Percentiles rank a stretch among this genome's conserved stretches.
phyloP scores from a whole-genome alignment of 2,888 invertebrate species.

The Drosophila leonis region DNA sequence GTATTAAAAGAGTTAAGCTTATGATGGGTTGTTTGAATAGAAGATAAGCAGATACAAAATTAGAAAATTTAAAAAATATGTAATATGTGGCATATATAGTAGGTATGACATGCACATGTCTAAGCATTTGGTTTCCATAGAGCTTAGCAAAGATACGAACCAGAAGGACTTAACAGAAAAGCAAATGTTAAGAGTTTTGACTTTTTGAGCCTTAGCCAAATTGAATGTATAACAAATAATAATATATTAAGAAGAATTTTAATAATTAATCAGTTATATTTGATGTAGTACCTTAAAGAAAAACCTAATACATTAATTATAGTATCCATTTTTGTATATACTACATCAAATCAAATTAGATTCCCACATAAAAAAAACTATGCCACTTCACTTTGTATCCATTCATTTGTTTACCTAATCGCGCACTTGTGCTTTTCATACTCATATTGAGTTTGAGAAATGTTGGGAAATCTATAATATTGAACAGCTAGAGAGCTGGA shows the following conservation, averaged over 20 bases:
- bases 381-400: not conserved
- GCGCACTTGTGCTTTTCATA: not conserved
- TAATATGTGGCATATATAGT: not conserved
- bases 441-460: slow-evolving; percentile 4
- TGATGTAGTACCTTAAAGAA: not conserved
- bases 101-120: not conserved
- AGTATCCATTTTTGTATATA: too few species aligned
- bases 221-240: not conserved
- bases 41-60: not conserved
- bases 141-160: not conserved
- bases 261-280: not conserved
- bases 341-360: not conserved
- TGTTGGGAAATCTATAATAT: slow-evolving; percentile 27
- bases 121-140: not conserved
- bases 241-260: not conserved
- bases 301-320: not conserved
- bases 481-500: slow-evolving; percentile 2
- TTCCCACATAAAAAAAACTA: slow-evolving; percentile 1
- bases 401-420: slow-evolving; percentile 10
- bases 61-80: too few species aligned
- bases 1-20: not conserved
- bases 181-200: not conserved
- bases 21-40: not conserved
- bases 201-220: not conserved
- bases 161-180: not conserved